Percentiles rank a stretch among this genome's conserved stretches.
Conservation (phyloP, 1,140 invertebrate species). For the Plodia interpunctella region DNA sequence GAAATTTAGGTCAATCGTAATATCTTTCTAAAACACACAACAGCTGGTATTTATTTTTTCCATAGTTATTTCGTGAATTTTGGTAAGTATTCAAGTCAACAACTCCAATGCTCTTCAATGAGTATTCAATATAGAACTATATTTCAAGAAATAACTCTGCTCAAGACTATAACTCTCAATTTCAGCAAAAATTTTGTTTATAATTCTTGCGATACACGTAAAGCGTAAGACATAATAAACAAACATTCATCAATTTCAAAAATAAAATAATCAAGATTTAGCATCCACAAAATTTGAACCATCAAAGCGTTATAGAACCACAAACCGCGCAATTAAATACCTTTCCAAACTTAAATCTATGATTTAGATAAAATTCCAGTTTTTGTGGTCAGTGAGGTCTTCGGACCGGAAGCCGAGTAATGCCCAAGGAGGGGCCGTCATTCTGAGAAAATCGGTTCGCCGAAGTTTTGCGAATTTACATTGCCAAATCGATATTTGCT, state of each 20-base stretch:
- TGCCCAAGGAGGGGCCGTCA: background rate
- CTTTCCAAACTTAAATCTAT: background rate
- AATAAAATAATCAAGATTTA: too few species aligned
- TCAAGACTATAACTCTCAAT: too few species aligned
- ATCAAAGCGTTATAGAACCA: background rate
- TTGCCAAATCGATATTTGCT: background rate
- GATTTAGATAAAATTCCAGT: background rate
- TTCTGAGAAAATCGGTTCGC: background rate
- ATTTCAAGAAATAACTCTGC: too few species aligned
- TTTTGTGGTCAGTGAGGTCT: background rate
- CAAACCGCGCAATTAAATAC: background rate
- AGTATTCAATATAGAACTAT: too few species aligned
- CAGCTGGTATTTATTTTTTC: background rate
- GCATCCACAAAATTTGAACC: background rate
- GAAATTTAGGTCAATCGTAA: background rate
- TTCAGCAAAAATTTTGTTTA: too few species aligned
- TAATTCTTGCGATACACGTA: too few species aligned
- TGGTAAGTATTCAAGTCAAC: too few species aligned
- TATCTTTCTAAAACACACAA: background rate
- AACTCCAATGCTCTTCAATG: too few species aligned
- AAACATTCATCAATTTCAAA: too few species aligned
- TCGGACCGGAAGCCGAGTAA: background rate
- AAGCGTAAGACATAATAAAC: too few species aligned
- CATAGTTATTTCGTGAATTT: too few species aligned
- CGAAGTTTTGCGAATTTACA: background rate